These are phyloP conservation scores for Alouatta palliata DNA, from an alignment of 2,113 vertebrate genomes.

Conservation along the genomic window DNA sequence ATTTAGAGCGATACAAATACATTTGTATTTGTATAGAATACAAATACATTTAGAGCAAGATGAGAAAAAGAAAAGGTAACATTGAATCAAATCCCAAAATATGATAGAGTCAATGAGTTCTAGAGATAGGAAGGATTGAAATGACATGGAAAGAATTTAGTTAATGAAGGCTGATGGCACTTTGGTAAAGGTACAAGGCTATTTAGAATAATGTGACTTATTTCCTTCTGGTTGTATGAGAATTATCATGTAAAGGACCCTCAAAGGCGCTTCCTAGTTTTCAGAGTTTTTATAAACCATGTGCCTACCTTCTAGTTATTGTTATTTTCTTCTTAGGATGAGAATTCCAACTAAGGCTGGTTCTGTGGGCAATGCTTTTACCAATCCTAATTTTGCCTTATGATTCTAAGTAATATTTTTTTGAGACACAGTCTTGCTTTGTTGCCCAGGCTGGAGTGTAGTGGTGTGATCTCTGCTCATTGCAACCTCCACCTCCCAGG, in stretches of 20 bases:
- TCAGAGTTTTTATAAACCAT: background rate
- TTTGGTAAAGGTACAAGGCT: background rate
- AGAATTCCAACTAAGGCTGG: background rate
- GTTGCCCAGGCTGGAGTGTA: too few species aligned
- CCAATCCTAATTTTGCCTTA: background rate
- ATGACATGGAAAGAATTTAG: background rate
- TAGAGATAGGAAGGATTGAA: background rate
- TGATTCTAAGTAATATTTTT: background rate
- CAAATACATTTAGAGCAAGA: background rate
- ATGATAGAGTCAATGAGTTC: background rate
- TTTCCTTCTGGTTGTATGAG: background rate
- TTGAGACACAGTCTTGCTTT: too few species aligned
- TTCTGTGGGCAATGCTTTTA: background rate
- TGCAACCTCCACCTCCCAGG: too few species aligned
- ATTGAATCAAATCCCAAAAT: background rate
- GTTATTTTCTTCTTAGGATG: background rate
- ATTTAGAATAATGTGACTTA: background rate
- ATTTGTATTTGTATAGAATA: background rate
- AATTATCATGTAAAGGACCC: background rate
- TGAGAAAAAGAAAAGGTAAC: background rate
- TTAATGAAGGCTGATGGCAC: background rate
- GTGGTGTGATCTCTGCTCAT: too few species aligned
- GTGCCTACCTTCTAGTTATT: background rate
- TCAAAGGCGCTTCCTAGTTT: background rate
- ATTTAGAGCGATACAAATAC: background rate